Conservation (phyloP, 37 sponge, comb jelly and placozoan genomes). For the Halisarca cf. caerulea region DNA sequence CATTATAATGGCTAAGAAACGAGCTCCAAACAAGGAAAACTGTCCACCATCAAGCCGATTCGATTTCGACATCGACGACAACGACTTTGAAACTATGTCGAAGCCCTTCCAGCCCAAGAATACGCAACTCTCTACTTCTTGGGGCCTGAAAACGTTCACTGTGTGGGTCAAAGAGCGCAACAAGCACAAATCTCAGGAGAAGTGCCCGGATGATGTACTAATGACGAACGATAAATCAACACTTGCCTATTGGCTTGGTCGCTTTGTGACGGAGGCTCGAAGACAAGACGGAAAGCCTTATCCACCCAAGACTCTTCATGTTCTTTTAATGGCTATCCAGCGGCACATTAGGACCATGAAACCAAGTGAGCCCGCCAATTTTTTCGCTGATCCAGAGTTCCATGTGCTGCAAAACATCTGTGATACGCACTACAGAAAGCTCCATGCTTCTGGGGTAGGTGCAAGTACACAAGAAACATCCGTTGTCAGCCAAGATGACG, state of each 20-base stretch:
- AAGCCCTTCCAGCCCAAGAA: no score
- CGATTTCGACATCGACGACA: no score
- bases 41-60: no score
- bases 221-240: not conserved
- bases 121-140: no score
- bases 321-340: slow-evolving; percentile 6
- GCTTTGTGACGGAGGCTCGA: not conserved
- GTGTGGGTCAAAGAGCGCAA: not conserved
- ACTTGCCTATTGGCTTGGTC: not conserved
- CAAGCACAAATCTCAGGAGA: no score
- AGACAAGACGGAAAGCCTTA: not conserved
- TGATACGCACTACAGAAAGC: not conserved
- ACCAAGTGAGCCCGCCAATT: not conserved
- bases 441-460: slow-evolving; percentile 8
- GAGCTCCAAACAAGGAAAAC: no score
- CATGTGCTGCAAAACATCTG: not conserved
- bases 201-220: not conserved
- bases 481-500: slow-evolving; percentile 8
- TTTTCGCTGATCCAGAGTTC: no score
- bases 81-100: no score
- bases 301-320: not conserved
- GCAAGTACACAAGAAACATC: not conserved
- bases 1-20: no score
- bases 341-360: slow-evolving; percentile 22
- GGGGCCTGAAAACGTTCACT: not conserved